Evolutionary conservation across 2,113 vertebrate genomes (phyloP), one percentile per base, ranked within the genome.

Genomic region (Gadus macrocephalus): DNA sequence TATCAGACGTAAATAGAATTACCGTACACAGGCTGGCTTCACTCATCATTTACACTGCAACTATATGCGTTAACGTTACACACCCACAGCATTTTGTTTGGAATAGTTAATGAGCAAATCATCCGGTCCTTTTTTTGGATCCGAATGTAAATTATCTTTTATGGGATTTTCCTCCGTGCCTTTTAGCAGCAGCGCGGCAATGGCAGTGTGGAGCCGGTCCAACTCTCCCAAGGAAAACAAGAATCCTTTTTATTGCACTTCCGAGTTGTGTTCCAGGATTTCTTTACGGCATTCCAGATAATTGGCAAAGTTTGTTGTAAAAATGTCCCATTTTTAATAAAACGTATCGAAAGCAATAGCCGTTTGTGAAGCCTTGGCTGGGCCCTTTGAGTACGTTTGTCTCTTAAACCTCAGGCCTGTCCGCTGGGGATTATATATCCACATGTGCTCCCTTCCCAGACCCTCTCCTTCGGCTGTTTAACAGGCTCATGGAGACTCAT

Each of bases 231-330:
- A 70, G 64, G 75, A 76, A 67, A 76, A 83, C 74, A 85, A 83
- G 83, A 64, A 70, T 65, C 28, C 59, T 79, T 86, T 58, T 86
- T 83, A 87, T 81, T 80, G 77, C 66, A 89, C 87, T 88, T 90
- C 87, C 83, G 77, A 86, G 69, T 84, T 75, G 66, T 15, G 61
- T 81, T 89, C 89, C 90, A 90, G 81, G 86, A 90, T 89, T 87
- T 22, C 73, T 71, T 82, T 74, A 87, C 74, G 59, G 73, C 69
- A 77, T 85, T 74, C 81, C 70, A 78, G 79, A 81, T 85, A 74
- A 75, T 67, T 81, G 86, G 85, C 83, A 64, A 20, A 56, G 78
- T 81, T 75, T 77, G 67, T 82, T 78, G 68, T 77, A 69, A 84
- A 84, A 81, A 71, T 49, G 74, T 83, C 73, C 86, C 72, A 83